Percentiles rank a stretch among this genome's conserved stretches.
phyloP scores from a whole-genome alignment of 2,797 vertebrate species.

The Spea hammondii region DNA sequence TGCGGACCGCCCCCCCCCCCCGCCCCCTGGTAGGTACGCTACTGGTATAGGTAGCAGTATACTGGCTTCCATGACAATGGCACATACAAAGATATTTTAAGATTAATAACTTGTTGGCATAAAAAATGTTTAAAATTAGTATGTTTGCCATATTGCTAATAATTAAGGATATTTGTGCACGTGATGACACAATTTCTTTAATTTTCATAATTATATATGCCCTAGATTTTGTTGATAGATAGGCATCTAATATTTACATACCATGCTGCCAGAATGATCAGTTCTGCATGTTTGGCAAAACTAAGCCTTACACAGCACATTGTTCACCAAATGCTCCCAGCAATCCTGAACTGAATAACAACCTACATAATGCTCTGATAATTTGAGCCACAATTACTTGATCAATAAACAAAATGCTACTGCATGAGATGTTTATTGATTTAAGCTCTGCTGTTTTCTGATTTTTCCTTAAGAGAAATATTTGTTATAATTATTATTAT shows the following conservation, averaged over 20 bases:
- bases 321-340: conserved; percentile 27
- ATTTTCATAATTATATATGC: too few relatives aligned
- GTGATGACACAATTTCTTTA: too few relatives aligned
- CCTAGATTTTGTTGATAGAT: neutral
- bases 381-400: conserved; percentile 47
- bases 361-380: conserved; percentile 47
- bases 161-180: too few relatives aligned
- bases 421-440: conserved; percentile 50
- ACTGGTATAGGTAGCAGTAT: too few relatives aligned
- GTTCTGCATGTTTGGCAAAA: conserved; percentile 10
- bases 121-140: too few relatives aligned
- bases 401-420: conserved; percentile 53
- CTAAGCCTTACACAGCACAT: conserved; percentile 24
- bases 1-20: too few relatives aligned
- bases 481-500: conserved; percentile 5
- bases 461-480: conserved; percentile 39
- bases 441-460: conserved; percentile 41
- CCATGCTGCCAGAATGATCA: neutral
- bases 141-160: too few relatives aligned
- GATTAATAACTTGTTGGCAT: too few relatives aligned
- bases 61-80: too few relatives aligned
- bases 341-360: conserved; percentile 36
- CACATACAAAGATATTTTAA: too few relatives aligned
- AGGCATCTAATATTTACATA: neutral
- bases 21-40: too few relatives aligned